These are phyloP conservation scores for Sylvicola fuscatus DNA, from an alignment of 2,888 invertebrate species.

Conservation along the genomic window DNA sequence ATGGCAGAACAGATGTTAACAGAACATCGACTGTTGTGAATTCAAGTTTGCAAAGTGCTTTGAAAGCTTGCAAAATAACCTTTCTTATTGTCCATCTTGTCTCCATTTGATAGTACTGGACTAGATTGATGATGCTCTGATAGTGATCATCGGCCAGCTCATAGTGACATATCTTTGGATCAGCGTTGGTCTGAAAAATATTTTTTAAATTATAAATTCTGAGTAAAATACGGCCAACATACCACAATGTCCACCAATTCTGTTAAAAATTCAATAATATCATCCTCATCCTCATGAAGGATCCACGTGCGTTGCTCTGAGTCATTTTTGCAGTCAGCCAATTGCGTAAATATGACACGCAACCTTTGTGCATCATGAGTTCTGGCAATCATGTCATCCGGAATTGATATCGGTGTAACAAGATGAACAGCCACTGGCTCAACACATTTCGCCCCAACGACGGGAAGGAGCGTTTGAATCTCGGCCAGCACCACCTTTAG, in stretches of 20 bases:
- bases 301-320: slow-evolving; percentile 93
- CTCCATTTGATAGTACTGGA: slow-evolving; percentile 95
- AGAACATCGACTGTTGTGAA: slow-evolving; percentile 61
- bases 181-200: slow-evolving; percentile 63
- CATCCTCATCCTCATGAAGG: slow-evolving; percentile 78
- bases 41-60: slow-evolving; percentile 71
- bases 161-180: slow-evolving; percentile 68
- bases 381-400: slow-evolving; percentile 37
- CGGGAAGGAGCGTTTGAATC: slow-evolving; percentile 31
- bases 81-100: slow-evolving; percentile 69
- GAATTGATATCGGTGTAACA: slow-evolving; percentile 38
- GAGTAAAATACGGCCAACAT: slow-evolving; percentile 12
- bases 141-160: slow-evolving; percentile 70
- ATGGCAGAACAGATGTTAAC: slow-evolving; percentile 70
- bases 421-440: slow-evolving; percentile 37
- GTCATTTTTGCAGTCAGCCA: slow-evolving; percentile 82
- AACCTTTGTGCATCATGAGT: slow-evolving; percentile 71
- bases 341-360: slow-evolving; percentile 60
- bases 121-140: slow-evolving; percentile 61
- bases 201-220: slow-evolving; percentile 4
- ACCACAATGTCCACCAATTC: slow-evolving; percentile 70
- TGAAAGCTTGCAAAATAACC: slow-evolving; percentile 64
- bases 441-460: slow-evolving; percentile 35
- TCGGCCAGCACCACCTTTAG: slow-evolving; percentile 51
- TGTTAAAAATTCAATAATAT: slow-evolving; percentile 66